Evolutionary conservation across 2,113 vertebrate genomes (phyloP).

Genomic region (Collichthys lucidus): DNA sequence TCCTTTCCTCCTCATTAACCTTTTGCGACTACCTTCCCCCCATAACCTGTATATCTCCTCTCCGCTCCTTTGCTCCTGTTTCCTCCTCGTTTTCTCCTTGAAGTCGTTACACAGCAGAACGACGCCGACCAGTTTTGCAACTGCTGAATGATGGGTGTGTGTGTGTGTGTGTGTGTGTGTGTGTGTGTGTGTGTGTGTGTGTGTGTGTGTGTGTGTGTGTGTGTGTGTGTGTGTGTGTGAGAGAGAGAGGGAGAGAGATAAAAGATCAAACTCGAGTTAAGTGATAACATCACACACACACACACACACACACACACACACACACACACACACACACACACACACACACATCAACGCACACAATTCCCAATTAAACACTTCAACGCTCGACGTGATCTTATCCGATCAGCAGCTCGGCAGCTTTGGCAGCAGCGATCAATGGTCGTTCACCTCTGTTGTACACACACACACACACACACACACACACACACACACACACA

Average conservation of each 20-base stretch:
- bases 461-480: conserved; percentile 15
- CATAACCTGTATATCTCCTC: neutral
- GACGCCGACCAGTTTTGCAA: conserved; percentile 26
- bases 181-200: neutral
- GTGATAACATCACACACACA: conserved; percentile 65
- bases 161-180: neutral
- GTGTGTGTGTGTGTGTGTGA: neutral
- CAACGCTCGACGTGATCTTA: conserved; percentile 52
- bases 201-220: neutral
- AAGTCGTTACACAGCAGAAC: conserved; percentile 47
- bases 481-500: neutral
- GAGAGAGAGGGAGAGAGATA: conserved; percentile 37
- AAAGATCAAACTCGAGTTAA: conserved; percentile 60
- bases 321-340: conserved; percentile 29
- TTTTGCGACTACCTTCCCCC: neutral
- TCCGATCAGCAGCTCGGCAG: conserved; percentile 66
- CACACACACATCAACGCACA: conserved; percentile 20
- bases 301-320: conserved; percentile 28
- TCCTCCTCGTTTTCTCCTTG: conserved; percentile 49
- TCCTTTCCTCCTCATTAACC: conserved; percentile 33
- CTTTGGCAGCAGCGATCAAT: conserved; percentile 56
- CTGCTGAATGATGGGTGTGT: conserved; percentile 15
- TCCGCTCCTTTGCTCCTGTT: conserved; percentile 1
- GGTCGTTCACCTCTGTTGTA: conserved; percentile 30
- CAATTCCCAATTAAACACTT: conserved; percentile 74